Evolutionary conservation across 2,797 vertebrate species (phyloP).

Genomic region (Champsocephalus esox): DNA sequence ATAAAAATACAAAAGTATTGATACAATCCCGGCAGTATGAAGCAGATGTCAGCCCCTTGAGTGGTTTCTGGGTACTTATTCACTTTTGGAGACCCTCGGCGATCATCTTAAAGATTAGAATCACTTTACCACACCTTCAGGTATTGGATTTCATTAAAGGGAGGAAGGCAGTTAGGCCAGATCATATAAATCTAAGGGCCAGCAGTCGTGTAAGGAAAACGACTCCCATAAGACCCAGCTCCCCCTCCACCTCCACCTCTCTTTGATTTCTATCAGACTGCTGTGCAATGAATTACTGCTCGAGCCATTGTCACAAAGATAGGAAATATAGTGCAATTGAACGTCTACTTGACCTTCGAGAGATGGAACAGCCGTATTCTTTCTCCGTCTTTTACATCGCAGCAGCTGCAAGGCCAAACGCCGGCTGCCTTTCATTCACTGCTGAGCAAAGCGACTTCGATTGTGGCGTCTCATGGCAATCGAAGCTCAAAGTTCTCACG

Average conservation of each 20-base stretch:
- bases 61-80: conserved; percentile 23
- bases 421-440: conserved; percentile 52
- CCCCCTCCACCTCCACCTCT: conserved; percentile 43
- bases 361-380: conserved; percentile 64
- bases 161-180: conserved; percentile 26
- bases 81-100: conserved; percentile 17
- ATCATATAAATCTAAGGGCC: conserved; percentile 58
- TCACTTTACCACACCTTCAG: conserved; percentile 34
- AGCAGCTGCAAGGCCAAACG: conserved; percentile 61
- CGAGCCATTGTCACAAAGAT: conserved; percentile 60
- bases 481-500: conserved; percentile 30
- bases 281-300: conserved; percentile 60
- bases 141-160: conserved; percentile 60
- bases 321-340: conserved; percentile 62
- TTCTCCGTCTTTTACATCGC: conserved; percentile 46
- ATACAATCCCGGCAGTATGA: background rate
- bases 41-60: background rate
- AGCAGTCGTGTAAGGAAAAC: conserved; percentile 45
- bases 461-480: conserved; percentile 44
- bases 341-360: conserved; percentile 73
- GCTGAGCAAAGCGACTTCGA: conserved; percentile 53
- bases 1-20: no score
- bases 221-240: conserved; percentile 53
- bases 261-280: conserved; percentile 65
- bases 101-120: conserved; percentile 29